A percentile compares a stretch with the other conserved stretches of the same genome.
phyloP scores from a whole-genome alignment of 1,140 invertebrate genomes.

The Drosophila tani region DNA sequence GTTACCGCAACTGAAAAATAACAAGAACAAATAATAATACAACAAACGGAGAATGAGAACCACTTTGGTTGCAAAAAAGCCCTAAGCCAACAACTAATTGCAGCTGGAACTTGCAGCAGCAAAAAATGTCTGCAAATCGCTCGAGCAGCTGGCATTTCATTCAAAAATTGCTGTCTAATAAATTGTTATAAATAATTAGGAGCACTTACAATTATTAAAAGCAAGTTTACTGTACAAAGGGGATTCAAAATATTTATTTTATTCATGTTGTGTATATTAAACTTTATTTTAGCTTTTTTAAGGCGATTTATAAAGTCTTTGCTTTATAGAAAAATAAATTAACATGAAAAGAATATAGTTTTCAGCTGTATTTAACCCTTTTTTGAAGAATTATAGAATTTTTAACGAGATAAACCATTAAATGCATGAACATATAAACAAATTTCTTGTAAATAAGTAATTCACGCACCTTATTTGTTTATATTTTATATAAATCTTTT shows the following conservation, averaged over 20 bases:
- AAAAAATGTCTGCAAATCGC: conserved; percentile 1
- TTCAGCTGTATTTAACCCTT: neutral
- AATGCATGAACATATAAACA: too few species aligned
- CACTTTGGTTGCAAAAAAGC: conserved; percentile 25
- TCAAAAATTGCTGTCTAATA: neutral
- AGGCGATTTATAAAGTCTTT: too few species aligned
- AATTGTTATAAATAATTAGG: neutral
- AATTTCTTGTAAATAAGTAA: too few species aligned
- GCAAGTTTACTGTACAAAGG: neutral
- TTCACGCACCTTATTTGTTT: neutral
- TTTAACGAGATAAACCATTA: too few species aligned
- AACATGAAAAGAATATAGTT: too few species aligned
- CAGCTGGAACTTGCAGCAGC: neutral
- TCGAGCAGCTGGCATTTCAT: neutral
- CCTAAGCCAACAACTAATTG: conserved; percentile 14
- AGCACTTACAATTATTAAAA: neutral
- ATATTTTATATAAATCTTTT: neutral
- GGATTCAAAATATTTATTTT: neutral
- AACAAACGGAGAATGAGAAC: conserved; percentile 18
- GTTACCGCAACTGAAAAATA: conserved; percentile 7
- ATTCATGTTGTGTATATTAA: too few species aligned
- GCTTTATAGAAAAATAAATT: neutral
- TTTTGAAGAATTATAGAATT: too few species aligned
- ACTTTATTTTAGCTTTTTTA: too few species aligned
- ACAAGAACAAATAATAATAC: neutral